phyloP scores from a whole-genome alignment of 1,140 invertebrate species.

The Sitobion miscanthi region DNA sequence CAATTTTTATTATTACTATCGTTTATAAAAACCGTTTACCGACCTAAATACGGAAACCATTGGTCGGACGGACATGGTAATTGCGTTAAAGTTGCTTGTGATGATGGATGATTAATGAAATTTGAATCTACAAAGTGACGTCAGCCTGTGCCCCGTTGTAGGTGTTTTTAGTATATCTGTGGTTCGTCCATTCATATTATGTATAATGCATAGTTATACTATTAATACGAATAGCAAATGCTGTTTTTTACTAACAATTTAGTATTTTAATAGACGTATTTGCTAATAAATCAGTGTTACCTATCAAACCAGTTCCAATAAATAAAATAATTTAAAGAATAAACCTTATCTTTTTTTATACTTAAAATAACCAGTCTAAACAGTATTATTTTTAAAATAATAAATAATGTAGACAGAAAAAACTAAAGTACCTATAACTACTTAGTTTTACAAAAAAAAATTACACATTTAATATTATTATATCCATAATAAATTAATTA shows the following conservation, averaged over 20 bases:
- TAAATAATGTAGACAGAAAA: not conserved
- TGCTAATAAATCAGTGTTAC: not conserved
- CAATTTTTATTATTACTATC: not conserved
- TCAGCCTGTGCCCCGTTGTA: not conserved
- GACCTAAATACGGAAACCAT: conserved; percentile 29
- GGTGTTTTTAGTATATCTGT: not conserved
- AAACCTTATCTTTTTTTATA: not conserved
- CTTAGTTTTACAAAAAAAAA: not conserved
- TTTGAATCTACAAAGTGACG: not conserved
- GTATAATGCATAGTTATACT: not conserved
- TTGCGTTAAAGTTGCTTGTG: conserved; percentile 35
- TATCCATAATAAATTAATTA: not conserved
- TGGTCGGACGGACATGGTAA: conserved; percentile 24
- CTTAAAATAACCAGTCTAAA: not conserved
- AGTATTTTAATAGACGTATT: not conserved
- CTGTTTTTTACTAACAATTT: not conserved
- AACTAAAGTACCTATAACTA: not conserved
- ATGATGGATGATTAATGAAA: conserved; percentile 51
- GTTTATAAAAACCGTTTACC: conserved; percentile 24
- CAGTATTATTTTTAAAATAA: not conserved
- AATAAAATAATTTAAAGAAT: not conserved
- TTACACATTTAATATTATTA: too few species aligned
- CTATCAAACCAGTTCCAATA: not conserved
- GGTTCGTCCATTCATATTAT: not conserved
- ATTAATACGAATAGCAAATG: not conserved